phyloP scores from a whole-genome alignment of 2,797 vertebrate species.

The Enteromius thamalakanensis region DNA sequence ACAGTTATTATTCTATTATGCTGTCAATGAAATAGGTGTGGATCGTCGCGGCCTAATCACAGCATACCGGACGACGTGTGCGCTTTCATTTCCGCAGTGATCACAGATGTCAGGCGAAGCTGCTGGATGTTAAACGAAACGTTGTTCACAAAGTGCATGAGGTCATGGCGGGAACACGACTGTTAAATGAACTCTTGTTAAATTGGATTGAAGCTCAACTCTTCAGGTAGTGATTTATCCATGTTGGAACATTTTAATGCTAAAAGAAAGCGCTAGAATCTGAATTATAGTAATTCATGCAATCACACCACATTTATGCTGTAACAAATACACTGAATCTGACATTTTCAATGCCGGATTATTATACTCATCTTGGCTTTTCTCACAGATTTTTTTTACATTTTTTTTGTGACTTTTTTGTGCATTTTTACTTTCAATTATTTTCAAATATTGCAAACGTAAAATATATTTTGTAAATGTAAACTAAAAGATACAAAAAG shows the following conservation, averaged over 20 bases:
- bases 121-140: not conserved
- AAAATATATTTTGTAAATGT: not conserved
- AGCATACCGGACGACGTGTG: not conserved
- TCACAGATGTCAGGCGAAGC: not conserved
- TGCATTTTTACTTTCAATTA: not conserved
- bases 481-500: not conserved
- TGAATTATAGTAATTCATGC: not conserved
- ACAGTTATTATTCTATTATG: slow-evolving; percentile 46
- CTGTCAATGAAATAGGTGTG: slow-evolving; percentile 8
- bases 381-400: not conserved
- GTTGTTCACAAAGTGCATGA: not conserved
- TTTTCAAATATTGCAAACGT: not conserved
- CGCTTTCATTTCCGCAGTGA: not conserved
- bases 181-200: not conserved
- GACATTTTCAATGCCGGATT: not conserved
- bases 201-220: not conserved
- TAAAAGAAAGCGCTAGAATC: not conserved
- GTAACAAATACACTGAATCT: not conserved
- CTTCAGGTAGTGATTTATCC: not conserved
- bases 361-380: not conserved
- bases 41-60: slow-evolving; percentile 7
- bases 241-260: not conserved
- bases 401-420: not conserved
- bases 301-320: not conserved
- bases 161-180: not conserved